Evolutionary conservation across 2,888 invertebrate genomes (phyloP).

Genomic region (Scaptomyza caliginosa): DNA sequence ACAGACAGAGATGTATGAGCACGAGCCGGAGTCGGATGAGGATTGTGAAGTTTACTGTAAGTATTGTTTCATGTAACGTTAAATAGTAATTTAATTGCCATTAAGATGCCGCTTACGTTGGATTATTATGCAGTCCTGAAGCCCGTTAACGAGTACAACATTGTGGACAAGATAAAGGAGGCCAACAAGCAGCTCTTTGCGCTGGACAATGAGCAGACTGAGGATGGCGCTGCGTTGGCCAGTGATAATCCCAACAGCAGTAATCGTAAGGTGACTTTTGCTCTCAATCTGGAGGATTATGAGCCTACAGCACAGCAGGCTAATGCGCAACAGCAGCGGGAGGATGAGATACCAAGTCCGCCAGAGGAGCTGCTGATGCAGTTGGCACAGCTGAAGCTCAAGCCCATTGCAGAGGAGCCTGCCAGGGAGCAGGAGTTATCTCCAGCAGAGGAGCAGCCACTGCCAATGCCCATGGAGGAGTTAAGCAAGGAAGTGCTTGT

Average conservation of each 20-base stretch:
- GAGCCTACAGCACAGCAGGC: constrained; percentile 79
- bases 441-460: constrained; percentile 13
- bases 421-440: constrained; percentile 28
- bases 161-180: constrained; percentile 85
- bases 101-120: constrained; percentile 58
- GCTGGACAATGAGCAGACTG: constrained; percentile 39
- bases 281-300: constrained; percentile 84
- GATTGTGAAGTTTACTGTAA: constrained; percentile 84
- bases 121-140: constrained; percentile 79
- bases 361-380: constrained; percentile 54
- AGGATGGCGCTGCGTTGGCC: constrained; percentile 31
- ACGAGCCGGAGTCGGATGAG: constrained; percentile 83
- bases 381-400: constrained; percentile 55
- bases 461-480: not conserved
- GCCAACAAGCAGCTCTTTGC: constrained; percentile 85
- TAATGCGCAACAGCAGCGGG: no score
- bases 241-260: constrained; percentile 4
- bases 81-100: constrained; percentile 3
- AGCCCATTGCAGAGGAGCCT: constrained; percentile 57
- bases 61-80: constrained; percentile 46
- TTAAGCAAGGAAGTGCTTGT: constrained; percentile 3
- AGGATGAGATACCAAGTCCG: constrained; percentile 37
- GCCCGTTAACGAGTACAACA: constrained; percentile 85
- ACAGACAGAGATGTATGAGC: constrained; percentile 75
- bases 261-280: constrained; percentile 84